A percentile compares a stretch with the other conserved stretches of the same genome.
These are phyloP conservation scores for Subanguina moxae DNA, from an alignment of 1,140 invertebrate species.

Conservation along the genomic window DNA sequence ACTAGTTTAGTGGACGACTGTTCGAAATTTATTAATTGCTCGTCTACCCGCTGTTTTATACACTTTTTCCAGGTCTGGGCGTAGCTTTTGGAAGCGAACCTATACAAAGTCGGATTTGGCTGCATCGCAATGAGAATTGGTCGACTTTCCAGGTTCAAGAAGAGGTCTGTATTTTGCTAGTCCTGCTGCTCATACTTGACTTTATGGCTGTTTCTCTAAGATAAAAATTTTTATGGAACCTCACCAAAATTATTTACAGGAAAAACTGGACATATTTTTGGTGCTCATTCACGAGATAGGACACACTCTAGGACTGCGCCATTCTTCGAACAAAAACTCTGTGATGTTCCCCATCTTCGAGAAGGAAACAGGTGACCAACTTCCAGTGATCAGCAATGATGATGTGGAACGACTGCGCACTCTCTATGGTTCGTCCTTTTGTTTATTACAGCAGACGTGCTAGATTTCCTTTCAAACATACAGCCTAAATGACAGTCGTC, in stretches of 20 bases:
- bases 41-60: conserved; percentile 8
- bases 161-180: conserved; percentile 7
- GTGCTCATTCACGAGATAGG: conserved; percentile 45
- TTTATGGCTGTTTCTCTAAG: too few relatives aligned
- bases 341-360: conserved; percentile 50
- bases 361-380: conserved; percentile 30
- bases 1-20: too few relatives aligned
- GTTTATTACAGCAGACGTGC: too few relatives aligned
- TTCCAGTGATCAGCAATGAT: conserved; percentile 41
- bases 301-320: conserved; percentile 39
- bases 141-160: conserved; percentile 41
- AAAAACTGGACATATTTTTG: conserved; percentile 44
- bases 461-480: too few relatives aligned
- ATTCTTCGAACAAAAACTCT: conserved; percentile 34
- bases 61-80: conserved; percentile 26
- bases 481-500: too few relatives aligned
- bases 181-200: too few relatives aligned
- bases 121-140: conserved; percentile 36
- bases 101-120: conserved; percentile 14
- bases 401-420: conserved; percentile 39
- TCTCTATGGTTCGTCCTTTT: conserved; percentile 31
- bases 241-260: conserved; percentile 1
- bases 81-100: conserved; percentile 21
- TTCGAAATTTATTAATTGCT: too few relatives aligned
- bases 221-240: too few relatives aligned